phyloP scores from a whole-genome alignment of 2,888 invertebrate genomes.

The Drosophila lacicola region DNA sequence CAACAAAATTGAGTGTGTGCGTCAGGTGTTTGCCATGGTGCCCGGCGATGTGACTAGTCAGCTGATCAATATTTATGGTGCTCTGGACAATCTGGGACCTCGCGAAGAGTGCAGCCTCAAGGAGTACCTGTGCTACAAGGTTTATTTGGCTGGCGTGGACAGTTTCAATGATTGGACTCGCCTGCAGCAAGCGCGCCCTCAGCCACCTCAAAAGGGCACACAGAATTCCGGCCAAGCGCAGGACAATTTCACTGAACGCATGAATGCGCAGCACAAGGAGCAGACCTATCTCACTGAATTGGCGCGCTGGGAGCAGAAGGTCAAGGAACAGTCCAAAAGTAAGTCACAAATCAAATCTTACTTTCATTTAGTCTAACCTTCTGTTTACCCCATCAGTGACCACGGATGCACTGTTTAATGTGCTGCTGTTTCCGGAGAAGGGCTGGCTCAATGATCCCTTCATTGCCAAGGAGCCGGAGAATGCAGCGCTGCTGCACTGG shows the following conservation, averaged over 20 bases:
- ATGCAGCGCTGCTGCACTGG: constrained; percentile 86
- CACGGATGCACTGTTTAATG: constrained; percentile 92
- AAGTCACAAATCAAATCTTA: constrained; percentile 23
- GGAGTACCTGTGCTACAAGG: constrained; percentile 94
- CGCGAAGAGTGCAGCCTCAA: constrained; percentile 87
- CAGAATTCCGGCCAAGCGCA: constrained; percentile 84
- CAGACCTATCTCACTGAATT: constrained; percentile 92
- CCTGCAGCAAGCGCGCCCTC: constrained; percentile 92
- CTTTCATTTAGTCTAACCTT: neutral
- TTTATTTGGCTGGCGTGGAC: constrained; percentile 94
- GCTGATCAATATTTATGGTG: constrained; percentile 85
- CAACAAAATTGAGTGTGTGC: constrained; percentile 93
- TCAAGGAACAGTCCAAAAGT: constrained; percentile 90
- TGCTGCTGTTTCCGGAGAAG: constrained; percentile 94
- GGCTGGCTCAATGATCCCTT: constrained; percentile 94
- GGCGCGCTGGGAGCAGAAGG: constrained; percentile 90
- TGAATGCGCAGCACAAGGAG: constrained; percentile 93
- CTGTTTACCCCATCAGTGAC: constrained; percentile 86
- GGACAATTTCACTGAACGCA: constrained; percentile 92
- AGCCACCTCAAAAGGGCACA: constrained; percentile 87
- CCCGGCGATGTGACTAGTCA: constrained; percentile 88
- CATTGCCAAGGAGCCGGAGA: constrained; percentile 86
- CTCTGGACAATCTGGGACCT: constrained; percentile 85
- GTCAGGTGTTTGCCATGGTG: constrained; percentile 90
- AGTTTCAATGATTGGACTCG: constrained; percentile 96